These are phyloP conservation scores for Mongoloraphidia duomilia DNA, from an alignment of 2,888 invertebrate species.

Conservation along the genomic window DNA sequence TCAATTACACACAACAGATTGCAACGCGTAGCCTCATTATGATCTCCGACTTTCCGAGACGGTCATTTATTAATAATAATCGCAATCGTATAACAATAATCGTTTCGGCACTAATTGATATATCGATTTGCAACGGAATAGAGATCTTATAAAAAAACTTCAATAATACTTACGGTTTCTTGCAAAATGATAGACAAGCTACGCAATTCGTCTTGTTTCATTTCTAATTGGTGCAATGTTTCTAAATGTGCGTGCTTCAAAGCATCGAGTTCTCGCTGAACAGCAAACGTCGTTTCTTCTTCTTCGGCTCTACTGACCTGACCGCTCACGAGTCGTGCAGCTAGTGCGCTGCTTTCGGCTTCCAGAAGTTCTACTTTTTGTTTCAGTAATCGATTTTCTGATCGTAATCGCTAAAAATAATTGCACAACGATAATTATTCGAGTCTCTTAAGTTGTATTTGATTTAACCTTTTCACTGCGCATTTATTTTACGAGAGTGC, in stretches of 20 bases:
- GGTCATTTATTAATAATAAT: too few species aligned
- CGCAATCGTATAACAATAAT: too few species aligned
- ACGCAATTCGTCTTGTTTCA: constrained; percentile 79
- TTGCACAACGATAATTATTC: not conserved
- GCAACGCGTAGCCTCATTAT: too few species aligned
- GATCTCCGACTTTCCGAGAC: too few species aligned
- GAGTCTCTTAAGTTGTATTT: too few species aligned
- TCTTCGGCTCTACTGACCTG: constrained; percentile 93
- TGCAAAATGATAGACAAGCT: constrained; percentile 65
- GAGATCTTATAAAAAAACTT: not conserved
- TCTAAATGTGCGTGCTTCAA: constrained; percentile 77
- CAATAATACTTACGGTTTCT: constrained; percentile 43
- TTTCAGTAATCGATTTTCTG: constrained; percentile 90
- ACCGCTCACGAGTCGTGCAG: constrained; percentile 80
- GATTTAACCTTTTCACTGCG: too few species aligned
- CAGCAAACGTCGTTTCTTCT: constrained; percentile 74
- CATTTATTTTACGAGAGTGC: too few species aligned
- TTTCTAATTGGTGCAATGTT: constrained; percentile 75
- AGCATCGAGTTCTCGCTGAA: constrained; percentile 78
- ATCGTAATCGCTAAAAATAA: constrained; percentile 51
- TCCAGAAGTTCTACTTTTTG: constrained; percentile 92
- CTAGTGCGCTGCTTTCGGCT: constrained; percentile 85
- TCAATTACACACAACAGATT: too few species aligned
- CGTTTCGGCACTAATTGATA: not conserved
- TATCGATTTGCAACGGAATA: not conserved